A percentile compares a stretch with the other conserved stretches of the same genome.
phyloP scores from a whole-genome alignment of 2,113 vertebrate species.

The Rattus rattus region DNA sequence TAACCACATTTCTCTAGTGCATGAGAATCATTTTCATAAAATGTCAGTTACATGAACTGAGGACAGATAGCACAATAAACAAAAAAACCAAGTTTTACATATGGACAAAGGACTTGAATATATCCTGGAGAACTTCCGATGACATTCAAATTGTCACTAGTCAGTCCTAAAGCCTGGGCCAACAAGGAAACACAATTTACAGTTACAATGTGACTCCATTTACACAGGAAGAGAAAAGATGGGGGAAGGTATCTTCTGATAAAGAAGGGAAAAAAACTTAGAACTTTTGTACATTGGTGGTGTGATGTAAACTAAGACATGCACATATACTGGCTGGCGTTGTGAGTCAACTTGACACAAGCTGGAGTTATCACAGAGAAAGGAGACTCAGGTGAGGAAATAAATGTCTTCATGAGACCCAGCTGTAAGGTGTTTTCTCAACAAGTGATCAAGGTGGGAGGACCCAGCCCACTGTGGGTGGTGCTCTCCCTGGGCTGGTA shows the following conservation, averaged over 20 bases:
- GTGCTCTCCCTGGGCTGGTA: no score
- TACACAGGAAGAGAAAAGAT: neutral
- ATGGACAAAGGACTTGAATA: neutral
- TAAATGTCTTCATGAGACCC: no score
- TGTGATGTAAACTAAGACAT: neutral
- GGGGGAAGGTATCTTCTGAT: neutral
- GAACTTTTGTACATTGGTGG: neutral
- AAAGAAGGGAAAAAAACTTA: neutral
- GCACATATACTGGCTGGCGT: no score
- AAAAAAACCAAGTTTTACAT: neutral
- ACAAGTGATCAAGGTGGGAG: no score
- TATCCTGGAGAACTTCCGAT: neutral
- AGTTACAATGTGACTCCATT: neutral
- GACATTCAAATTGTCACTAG: neutral
- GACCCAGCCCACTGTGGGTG: no score
- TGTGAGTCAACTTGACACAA: no score
- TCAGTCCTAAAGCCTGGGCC: no score
- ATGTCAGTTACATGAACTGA: neutral
- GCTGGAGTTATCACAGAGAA: no score
- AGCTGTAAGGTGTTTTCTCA: no score
- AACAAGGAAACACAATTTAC: no score
- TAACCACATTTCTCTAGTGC: neutral
- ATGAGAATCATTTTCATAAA: neutral
- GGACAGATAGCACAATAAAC: neutral
- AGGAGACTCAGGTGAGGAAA: no score